Base-by-base conservation (phyloP, 2,113 vertebrate genomes). In the Corydoras maculifer region DNA sequence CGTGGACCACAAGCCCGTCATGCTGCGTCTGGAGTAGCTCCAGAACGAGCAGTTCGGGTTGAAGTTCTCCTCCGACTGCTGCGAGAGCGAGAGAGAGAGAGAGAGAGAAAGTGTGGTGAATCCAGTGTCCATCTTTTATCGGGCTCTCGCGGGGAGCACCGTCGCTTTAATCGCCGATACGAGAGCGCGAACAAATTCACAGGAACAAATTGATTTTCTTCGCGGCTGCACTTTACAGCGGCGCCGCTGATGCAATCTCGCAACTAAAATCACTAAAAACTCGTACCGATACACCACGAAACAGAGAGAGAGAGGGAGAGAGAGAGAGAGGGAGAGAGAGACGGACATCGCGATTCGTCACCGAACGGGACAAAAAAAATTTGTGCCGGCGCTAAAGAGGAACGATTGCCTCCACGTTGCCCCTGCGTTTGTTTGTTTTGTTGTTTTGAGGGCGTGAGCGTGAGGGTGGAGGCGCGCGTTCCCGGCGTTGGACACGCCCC, bases 21-120 rank as follows among this genome's bases (percentile, higher is more conserved):
- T 95, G 10, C 91, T 98, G 64, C 90, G 92, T 81, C 93, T 96
- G 9, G 94, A 97, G 81, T 99, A 99, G 80, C 94, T 98, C 97
- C 97, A 99, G 86, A 98, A 99, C 0, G 97, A 98, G 88, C 97
- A 99, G 86, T 99, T 99, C 2, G 97, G 97, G 84, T 99, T 99
- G 88, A 98, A 99, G 88, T 95, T 97, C 84, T 98, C 95, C 79
- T 98, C 91, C 1, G 96, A 98, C 74, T 97, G 95, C 96, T 99
- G 89, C 66, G 69, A 77, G 9, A 2, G 10, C 15, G 48, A 59
- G 43, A 73, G 18, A 25, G 18, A 25, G 5, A 54, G 10, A 53
- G 30, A n/a, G 62, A 1, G 49, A 71, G 43, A 74, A 8, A 31
- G 59, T 13, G 25, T 11, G 9, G 9, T 31, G 29, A 55, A 9